phyloP scores from a whole-genome alignment of 2,113 vertebrate genomes.

The Nycticebus coucang region DNA sequence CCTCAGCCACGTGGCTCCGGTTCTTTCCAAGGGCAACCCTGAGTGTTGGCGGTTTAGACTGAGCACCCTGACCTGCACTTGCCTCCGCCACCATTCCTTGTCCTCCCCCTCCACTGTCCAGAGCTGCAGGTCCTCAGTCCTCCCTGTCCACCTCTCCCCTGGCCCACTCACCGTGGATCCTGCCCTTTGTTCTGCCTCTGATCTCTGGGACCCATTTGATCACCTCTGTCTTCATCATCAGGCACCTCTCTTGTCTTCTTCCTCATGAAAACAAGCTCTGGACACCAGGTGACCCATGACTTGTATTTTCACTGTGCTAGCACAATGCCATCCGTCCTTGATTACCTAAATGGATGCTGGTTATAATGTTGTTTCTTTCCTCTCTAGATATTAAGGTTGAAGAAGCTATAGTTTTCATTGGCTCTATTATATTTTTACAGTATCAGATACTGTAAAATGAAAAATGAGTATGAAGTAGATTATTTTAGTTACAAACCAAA shows the following conservation, averaged over 20 bases:
- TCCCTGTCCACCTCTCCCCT: neutral
- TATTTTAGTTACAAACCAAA: conserved; percentile 42
- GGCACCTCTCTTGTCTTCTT: neutral
- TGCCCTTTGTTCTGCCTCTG: neutral
- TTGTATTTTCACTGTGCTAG: neutral
- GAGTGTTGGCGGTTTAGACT: too few relatives aligned
- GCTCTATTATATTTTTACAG: neutral
- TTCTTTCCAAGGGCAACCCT: neutral
- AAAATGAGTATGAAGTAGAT: neutral
- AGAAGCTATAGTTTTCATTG: neutral
- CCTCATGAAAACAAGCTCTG: neutral
- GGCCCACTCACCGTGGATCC: fast-evolving
- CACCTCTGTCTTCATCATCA: neutral
- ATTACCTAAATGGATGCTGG: neutral
- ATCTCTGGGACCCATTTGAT: neutral
- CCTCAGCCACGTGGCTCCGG: fast-evolving
- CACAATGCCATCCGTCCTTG: neutral
- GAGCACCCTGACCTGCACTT: neutral
- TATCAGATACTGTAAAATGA: neutral
- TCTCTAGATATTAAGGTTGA: neutral
- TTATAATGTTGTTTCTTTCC: neutral
- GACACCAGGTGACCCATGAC: neutral
- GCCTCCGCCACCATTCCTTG: neutral
- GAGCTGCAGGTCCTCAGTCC: neutral
- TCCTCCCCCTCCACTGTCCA: fast-evolving